These are phyloP conservation scores for Pachliopta kotzebuea DNA, from an alignment of 2,888 invertebrate species.

Conservation along the genomic window DNA sequence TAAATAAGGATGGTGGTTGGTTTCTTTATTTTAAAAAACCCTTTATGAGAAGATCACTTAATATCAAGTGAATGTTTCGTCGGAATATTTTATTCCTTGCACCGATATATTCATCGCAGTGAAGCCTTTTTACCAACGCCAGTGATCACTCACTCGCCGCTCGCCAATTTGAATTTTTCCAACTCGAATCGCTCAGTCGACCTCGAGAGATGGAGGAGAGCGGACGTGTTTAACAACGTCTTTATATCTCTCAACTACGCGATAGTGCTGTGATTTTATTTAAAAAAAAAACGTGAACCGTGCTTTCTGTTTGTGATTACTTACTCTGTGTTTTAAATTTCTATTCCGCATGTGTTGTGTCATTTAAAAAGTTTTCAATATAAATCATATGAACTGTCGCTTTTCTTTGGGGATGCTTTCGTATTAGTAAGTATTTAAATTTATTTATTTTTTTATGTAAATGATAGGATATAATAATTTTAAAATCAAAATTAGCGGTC, in stretches of 20 bases:
- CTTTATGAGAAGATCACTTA: too few relatives aligned
- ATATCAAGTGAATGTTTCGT: too few relatives aligned
- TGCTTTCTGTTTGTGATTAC: conserved; percentile 30
- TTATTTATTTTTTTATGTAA: neutral
- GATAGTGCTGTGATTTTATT: conserved; percentile 40
- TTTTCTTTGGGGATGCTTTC: conserved; percentile 42
- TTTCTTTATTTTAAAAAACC: too few relatives aligned
- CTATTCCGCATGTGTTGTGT: conserved; percentile 43
- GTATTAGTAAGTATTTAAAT: conserved; percentile 42
- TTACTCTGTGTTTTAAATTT: conserved; percentile 28
- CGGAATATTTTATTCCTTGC: conserved; percentile 45
- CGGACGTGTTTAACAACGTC: conserved; percentile 53
- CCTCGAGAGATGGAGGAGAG: conserved; percentile 64
- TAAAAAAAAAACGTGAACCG: conserved; percentile 24
- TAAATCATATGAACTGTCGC: conserved; percentile 47
- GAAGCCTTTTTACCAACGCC: conserved; percentile 58
- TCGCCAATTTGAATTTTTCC: conserved; percentile 47
- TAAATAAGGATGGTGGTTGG: too few relatives aligned
- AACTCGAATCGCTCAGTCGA: conserved; percentile 61
- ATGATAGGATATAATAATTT: neutral
- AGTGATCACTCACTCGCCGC: conserved; percentile 58
- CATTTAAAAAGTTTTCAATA: conserved; percentile 40
- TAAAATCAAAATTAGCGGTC: neutral
- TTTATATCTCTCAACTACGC: conserved; percentile 53
- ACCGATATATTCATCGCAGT: conserved; percentile 49